Base-by-base conservation (phyloP, 2,113 vertebrate species). In the Echinops telfairi region DNA sequence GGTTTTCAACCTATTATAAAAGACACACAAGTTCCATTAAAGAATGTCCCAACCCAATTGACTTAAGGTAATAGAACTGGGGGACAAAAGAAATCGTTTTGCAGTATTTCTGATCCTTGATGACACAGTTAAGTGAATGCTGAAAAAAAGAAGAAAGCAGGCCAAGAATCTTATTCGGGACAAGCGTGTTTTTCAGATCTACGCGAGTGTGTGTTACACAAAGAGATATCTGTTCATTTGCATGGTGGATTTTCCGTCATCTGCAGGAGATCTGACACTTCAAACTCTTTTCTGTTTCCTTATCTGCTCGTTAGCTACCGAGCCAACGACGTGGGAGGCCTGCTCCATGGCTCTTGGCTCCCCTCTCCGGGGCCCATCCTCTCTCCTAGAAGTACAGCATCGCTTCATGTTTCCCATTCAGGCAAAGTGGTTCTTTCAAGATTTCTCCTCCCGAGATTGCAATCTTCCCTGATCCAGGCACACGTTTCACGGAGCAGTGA, bases 331-430 rank as follows among this genome's bases (percentile, higher is more conserved):
- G 16, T 33, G 95, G 82, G 83, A 86, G 53, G 87, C 33, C 78
- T 60, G 2, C 4, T 76, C 71, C 33, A 0, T 0, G 31, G 80
- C 73, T 64, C 20, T 1, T 0, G 1, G 70, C 62, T 90, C 75
- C 85, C 84, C 86, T 77, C 83, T 79, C 87, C 0, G 5, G 83
- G 25, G n/a, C 38, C n/a, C 92, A 27, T 3, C 77, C 75, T 91
- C 70, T 60, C 88, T 78, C 47, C 81, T 68, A 68, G 70, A 77
- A 16, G 62, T 64, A 58, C 25, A 9, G 47, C 94, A 83, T 11
- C 79, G 87, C 83, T 94, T 96, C 82, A 10, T 29, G 90, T 94
- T 95, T 95, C 93, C 68, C 38, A 23, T 94, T 95, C 89, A 92
- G 86, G 77, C 71, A 92, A 93, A 95, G 83, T 75, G 91, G 70